Base-by-base conservation (phyloP, 2,113 vertebrate species). In the Lutjanus erythropterus region DNA sequence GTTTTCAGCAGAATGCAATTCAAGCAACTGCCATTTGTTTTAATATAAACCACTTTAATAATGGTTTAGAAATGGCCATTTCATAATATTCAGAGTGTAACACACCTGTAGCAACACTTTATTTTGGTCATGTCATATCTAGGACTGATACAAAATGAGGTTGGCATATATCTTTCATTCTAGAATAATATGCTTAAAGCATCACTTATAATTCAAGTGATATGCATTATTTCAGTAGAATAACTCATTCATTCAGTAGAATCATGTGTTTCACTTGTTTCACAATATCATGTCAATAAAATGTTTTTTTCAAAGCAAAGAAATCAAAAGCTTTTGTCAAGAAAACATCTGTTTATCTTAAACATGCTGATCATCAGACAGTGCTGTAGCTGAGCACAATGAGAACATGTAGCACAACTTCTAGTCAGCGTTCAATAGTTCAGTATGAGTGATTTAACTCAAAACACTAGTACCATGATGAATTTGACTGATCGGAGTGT, bases 251-350 rank as follows among this genome's bases (percentile, higher is more conserved):
- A n/a, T n/a, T n/a, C n/a, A n/a, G n/a, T n/a, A 55, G 0, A 59
- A 23, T n/a, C 9, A 18, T 33, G 27, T 66, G 55, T 49, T 44
- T 60, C 5, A 35, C 66, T 78, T 72, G 23, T 71, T 76, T 80
- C 16, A 52, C 71, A 71, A 41, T 72, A 61, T 70, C 21, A 69
- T 39, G 56, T 37, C 27, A 74, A 47, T 46, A 68, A 76, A 79
- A 61, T 29, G 1, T 25, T 29, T 6, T n/a, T 23, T 16, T 41
- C 6, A 42, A 71, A 31, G 52, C 21, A 39, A 58, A 18, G 2
- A 69, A 69, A 64, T 58, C 11, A 68, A 56, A 76, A 58, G 19
- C 1, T 49, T 75, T 52, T 52, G n/a, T 62, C 2, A 49, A 4
- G 25, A 47, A 4, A 69, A 65, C 9, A 71, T 77, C n/a, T 58